These are phyloP conservation scores for Oscheius myriophilus DNA, from an alignment of 2,888 invertebrate genomes.

Conservation along the genomic window DNA sequence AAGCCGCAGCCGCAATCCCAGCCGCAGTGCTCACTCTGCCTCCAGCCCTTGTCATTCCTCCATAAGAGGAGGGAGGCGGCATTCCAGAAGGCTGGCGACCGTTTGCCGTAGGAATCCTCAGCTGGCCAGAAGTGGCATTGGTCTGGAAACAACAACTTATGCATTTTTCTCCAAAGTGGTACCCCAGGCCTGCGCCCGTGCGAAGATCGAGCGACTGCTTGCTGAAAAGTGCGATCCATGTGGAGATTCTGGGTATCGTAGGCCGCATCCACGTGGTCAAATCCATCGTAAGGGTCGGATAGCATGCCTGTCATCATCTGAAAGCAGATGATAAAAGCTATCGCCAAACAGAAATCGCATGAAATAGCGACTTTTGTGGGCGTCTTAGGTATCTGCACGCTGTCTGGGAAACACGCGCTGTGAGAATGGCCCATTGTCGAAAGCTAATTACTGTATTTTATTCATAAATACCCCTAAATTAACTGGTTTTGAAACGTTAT, in stretches of 20 bases:
- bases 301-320: conserved; percentile 21
- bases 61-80: conserved; percentile 19
- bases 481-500: background rate
- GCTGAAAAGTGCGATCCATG: conserved; percentile 81
- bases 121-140: conserved; percentile 8
- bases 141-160: background rate
- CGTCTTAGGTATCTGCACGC: too few species aligned
- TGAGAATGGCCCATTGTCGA: too few species aligned
- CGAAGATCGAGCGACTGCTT: conserved; percentile 80
- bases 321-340: background rate
- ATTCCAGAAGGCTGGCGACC: conserved; percentile 13
- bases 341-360: background rate
- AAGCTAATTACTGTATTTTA: too few species aligned
- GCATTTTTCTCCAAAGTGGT: background rate
- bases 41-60: conserved; percentile 11
- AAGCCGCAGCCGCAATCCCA: conserved; percentile 43
- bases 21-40: conserved; percentile 39
- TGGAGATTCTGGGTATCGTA: conserved; percentile 75
- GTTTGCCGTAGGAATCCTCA: conserved; percentile 1
- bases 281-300: conserved; percentile 69
- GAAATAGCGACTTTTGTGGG: too few species aligned
- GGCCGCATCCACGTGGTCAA: conserved; percentile 67
- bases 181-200: conserved; percentile 79
- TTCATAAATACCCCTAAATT: too few species aligned
- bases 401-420: too few species aligned